Evolutionary conservation across 2,113 vertebrate species (phyloP).

Genomic region (Ahaetulla prasina): DNA sequence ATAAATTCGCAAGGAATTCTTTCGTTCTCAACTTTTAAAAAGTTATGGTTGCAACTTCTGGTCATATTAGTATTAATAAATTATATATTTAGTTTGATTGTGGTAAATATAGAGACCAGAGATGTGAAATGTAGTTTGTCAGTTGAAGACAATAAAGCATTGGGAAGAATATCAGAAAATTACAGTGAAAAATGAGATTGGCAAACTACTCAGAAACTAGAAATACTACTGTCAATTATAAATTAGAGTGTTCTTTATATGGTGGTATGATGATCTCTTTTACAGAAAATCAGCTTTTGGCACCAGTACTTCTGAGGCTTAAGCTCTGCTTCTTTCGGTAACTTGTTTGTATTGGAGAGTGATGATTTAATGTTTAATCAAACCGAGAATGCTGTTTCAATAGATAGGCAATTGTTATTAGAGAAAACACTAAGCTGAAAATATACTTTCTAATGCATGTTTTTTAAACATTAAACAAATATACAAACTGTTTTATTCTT

Average conservation of each 20-base stretch:
- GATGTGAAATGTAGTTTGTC: neutral
- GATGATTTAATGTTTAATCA: neutral
- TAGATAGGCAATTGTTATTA: conserved; percentile 5
- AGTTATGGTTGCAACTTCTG: neutral
- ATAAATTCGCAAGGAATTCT: neutral
- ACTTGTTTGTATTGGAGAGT: neutral
- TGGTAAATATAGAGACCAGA: neutral
- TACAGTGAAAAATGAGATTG: neutral
- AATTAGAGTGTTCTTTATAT: neutral
- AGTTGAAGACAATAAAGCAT: neutral
- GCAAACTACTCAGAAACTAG: neutral
- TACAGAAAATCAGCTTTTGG: neutral
- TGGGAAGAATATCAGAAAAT: neutral
- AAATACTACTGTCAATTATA: neutral
- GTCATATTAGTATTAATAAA: neutral
- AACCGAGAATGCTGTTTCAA: neutral
- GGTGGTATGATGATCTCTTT: neutral
- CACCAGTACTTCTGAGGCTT: neutral
- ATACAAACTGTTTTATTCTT: neutral
- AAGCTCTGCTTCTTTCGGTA: too few relatives aligned
- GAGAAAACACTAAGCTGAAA: neutral
- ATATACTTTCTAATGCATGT: neutral
- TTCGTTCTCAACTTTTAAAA: neutral
- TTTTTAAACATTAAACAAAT: neutral
- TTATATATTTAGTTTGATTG: neutral